Percentiles rank a stretch among this genome's conserved stretches.
Conservation (phyloP, 2,113 vertebrate genomes). For the Silurus meridionalis region DNA sequence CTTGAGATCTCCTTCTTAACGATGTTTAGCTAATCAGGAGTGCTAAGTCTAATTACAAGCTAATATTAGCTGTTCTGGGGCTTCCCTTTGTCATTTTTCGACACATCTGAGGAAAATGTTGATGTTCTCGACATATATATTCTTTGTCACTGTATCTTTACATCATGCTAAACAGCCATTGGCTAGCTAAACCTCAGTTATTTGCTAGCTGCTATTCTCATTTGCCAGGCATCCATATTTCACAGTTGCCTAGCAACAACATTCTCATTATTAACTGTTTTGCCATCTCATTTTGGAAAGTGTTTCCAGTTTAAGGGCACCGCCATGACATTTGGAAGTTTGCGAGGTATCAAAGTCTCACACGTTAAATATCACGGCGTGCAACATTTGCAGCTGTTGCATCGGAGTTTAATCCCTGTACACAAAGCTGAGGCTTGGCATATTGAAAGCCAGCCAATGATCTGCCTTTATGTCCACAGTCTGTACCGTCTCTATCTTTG, state of each 20-base stretch:
- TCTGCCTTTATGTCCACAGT: slow-evolving; percentile 16
- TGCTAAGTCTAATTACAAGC: not conserved
- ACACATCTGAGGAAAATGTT: not conserved
- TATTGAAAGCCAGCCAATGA: slow-evolving; percentile 11
- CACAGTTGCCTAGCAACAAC: not conserved
- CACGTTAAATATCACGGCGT: not conserved
- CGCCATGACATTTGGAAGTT: slow-evolving; percentile 1
- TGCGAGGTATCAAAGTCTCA: not conserved
- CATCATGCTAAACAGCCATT: not conserved
- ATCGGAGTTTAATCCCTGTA: not conserved
- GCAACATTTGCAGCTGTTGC: not conserved
- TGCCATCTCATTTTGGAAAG: not conserved
- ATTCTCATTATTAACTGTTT: not conserved
- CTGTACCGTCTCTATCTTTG: not conserved
- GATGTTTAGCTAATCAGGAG: not conserved
- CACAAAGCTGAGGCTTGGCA: slow-evolving; percentile 5
- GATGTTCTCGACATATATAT: not conserved
- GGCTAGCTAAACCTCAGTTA: not conserved
- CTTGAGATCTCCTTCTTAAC: not conserved
- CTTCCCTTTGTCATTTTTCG: not conserved
- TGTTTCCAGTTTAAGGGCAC: not conserved
- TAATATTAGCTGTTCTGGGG: not conserved
- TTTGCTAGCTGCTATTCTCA: not conserved
- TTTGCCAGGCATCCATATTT: not conserved
- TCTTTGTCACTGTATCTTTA: not conserved